Conservation (phyloP, 2,797 vertebrate species). For the Rhyacichthys aspro region DNA sequence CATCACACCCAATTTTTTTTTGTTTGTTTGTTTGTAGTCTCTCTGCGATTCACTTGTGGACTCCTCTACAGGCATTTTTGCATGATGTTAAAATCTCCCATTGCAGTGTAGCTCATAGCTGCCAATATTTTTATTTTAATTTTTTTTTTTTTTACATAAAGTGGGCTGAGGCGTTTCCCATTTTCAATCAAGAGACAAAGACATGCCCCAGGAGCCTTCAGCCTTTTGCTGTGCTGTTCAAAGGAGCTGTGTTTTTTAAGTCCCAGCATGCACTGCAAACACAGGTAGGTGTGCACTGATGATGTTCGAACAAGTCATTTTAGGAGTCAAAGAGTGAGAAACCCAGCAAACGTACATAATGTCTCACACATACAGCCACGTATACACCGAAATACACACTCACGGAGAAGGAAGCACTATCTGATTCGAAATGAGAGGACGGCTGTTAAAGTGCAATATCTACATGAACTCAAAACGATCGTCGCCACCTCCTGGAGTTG, state of each 20-base stretch:
- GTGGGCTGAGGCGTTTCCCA: conserved; percentile 46
- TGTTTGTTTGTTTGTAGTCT: conserved; percentile 31
- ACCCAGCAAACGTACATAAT: conserved; percentile 30
- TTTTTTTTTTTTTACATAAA: conserved; percentile 21
- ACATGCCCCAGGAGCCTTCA: conserved; percentile 51
- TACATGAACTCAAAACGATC: conserved; percentile 73
- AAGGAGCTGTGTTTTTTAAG: conserved; percentile 54
- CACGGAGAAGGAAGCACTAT: conserved; percentile 79
- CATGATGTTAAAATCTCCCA: conserved; percentile 63
- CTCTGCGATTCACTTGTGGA: conserved; percentile 46
- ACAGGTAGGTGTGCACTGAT: conserved; percentile 64
- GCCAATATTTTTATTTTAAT: conserved; percentile 68
- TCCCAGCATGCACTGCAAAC: conserved; percentile 78
- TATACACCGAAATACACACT: conserved; percentile 43
- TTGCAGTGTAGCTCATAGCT: conserved; percentile 75
- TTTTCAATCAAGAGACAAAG: conserved; percentile 5
- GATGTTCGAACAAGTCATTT: conserved; percentile 35
- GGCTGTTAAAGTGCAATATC: conserved; percentile 83
- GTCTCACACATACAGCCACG: conserved; percentile 14
- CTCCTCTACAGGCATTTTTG: conserved; percentile 65
- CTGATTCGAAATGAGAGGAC: conserved; percentile 76
- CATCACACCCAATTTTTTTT: conserved; percentile 5
- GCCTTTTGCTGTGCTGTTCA: conserved; percentile 56
- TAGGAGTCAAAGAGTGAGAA: conserved; percentile 36
- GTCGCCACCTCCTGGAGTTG: conserved; percentile 53